Base-by-base conservation (phyloP, 2,113 vertebrate species). In the Labeo rohita region DNA sequence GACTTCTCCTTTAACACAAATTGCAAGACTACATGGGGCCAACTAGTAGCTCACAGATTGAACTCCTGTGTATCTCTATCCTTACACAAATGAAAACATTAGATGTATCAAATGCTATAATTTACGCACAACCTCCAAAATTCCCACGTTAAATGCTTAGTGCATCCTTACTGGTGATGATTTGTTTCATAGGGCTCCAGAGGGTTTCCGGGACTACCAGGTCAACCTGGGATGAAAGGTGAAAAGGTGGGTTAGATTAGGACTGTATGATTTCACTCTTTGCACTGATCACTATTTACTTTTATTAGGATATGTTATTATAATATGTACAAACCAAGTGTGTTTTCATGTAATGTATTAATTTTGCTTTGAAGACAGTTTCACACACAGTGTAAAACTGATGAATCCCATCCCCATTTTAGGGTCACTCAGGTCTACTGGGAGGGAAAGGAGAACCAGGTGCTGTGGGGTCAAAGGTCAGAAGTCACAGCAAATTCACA, bases 201-300 rank as follows among this genome's bases (percentile, higher is more conserved):
- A 94, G 98, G 98, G 54, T 99, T 99, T 90, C 98, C 98, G 86
- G 98, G 98, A 88, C 96, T 96, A 89, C 98, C 98, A 74, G 98
- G 98, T 90, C 95, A 95, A 15, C 96, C 97, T 88, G 98, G 98
- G 89, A 91, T 97, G 78, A 99, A 98, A 91, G 98, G 98, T 86
- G 95, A 94, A 84, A 95, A 95, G 93, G 98, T 99, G 91, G 95
- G 96, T 90, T 76, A 52, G 49, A 75, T 77, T 2, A 52, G 6
- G 36, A 47, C 13, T 66, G 61, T 43, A 45, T 45, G 21, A 18
- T 8, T 61, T 61, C 56, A 4, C 12, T 12, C 23, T 34, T 49
- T 23, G 4, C 12, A 59, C 36, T 43, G 15, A 8, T 72, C 8
- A 2, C 36, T 18, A 72, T 47, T 74, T 3, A 23, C 43, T 23